phyloP scores from a whole-genome alignment of 1,140 invertebrate species.

The Drosophila truncata region DNA sequence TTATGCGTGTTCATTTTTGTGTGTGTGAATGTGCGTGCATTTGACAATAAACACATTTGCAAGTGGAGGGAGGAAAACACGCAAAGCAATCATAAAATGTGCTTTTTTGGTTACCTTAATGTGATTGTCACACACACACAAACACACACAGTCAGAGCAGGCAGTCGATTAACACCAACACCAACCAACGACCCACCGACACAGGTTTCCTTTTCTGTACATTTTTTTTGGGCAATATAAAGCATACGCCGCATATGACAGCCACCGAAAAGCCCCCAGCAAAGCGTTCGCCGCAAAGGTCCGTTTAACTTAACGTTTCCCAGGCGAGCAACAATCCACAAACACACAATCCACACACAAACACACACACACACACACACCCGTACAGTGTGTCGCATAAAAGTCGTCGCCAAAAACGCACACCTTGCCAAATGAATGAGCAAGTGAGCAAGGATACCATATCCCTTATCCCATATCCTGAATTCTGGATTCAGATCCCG shows the following conservation, averaged over 20 bases:
- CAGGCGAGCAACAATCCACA: constrained; percentile 50
- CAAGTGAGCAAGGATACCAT: background rate
- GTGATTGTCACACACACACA: constrained; percentile 61
- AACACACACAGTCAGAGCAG: background rate
- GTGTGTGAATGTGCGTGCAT: constrained; percentile 19
- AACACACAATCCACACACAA: background rate
- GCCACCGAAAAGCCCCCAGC: constrained; percentile 20
- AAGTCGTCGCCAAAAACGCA: constrained; percentile 33
- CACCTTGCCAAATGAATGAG: constrained; percentile 35
- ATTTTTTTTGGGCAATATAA: constrained; percentile 35
- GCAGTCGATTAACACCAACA: constrained; percentile 71
- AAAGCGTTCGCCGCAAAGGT: constrained; percentile 69
- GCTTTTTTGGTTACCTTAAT: constrained; percentile 76
- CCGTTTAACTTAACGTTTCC: constrained; percentile 74
- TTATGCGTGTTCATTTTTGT: constrained; percentile 35
- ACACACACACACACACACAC: background rate
- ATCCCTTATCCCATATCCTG: constrained; percentile 1
- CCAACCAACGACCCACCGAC: constrained; percentile 20
- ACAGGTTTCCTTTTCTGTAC: background rate
- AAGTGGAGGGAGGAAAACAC: constrained; percentile 37
- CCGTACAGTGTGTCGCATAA: constrained; percentile 24
- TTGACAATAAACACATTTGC: constrained; percentile 48
- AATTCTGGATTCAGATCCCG: constrained; percentile 1
- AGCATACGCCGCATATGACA: constrained; percentile 52
- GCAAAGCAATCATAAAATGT: constrained; percentile 78